Conservation (phyloP, 2,113 vertebrate species). For the Siniperca chuatsi region DNA sequence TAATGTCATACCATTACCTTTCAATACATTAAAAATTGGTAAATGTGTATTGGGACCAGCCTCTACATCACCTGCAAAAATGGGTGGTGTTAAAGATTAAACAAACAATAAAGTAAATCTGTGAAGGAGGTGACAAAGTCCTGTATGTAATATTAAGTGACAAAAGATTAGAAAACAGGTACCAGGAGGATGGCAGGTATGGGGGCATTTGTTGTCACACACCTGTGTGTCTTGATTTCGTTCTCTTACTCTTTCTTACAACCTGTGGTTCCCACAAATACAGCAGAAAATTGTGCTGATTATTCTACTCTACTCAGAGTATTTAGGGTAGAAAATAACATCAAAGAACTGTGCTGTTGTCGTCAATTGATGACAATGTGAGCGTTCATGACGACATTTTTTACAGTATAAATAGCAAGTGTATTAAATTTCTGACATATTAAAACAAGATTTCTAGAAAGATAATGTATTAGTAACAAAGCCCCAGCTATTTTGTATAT, state of each 20-base stretch:
- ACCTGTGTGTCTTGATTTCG: slow-evolving; percentile 19
- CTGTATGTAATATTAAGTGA: not conserved
- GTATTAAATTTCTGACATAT: no score
- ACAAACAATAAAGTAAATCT: not conserved
- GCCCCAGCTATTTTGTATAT: not conserved
- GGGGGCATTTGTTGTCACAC: not conserved
- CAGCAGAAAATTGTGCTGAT: not conserved
- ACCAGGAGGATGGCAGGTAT: slow-evolving; percentile 9
- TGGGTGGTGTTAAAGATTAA: not conserved
- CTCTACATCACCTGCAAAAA: not conserved
- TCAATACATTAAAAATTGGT: not conserved
- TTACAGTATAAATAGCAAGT: no score
- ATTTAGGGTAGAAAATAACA: no score
- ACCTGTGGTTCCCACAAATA: not conserved
- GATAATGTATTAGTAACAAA: not conserved
- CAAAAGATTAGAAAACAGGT: not conserved
- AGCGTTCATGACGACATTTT: no score
- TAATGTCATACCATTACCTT: no score
- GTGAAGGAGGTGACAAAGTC: not conserved
- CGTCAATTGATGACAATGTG: no score
- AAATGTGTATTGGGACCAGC: not conserved
- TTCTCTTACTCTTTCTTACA: not conserved
- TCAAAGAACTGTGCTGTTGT: no score
- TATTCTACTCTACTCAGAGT: not conserved
- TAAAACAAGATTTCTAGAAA: not conserved